phyloP scores from a whole-genome alignment of 2,797 vertebrate species.

The Pseudopleuronectes americanus region DNA sequence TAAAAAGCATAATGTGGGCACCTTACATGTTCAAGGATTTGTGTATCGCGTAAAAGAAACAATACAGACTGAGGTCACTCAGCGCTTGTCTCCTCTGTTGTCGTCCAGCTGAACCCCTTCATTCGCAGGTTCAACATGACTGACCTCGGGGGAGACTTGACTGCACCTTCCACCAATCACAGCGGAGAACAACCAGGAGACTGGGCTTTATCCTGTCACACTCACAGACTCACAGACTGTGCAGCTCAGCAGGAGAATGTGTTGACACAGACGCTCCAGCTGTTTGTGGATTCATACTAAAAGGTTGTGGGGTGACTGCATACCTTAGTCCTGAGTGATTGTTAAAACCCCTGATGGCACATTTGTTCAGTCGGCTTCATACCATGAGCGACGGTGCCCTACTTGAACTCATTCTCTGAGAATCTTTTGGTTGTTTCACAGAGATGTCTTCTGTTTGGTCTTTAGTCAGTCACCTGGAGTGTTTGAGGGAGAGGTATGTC shows the following conservation, averaged over 20 bases:
- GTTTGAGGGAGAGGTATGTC: too few relatives aligned
- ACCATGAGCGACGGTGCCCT: too few relatives aligned
- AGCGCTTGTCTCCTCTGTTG: slow-evolving; percentile 1
- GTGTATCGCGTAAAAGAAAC: background rate
- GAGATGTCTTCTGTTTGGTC: background rate
- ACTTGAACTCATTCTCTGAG: too few relatives aligned
- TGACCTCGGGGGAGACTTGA: slow-evolving; percentile 35
- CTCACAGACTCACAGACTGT: slow-evolving; percentile 41
- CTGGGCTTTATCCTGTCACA: slow-evolving; percentile 57
- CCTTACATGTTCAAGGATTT: too few relatives aligned
- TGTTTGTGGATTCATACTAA: slow-evolving; percentile 35
- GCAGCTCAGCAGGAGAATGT: slow-evolving; percentile 25
- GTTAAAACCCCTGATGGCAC: background rate
- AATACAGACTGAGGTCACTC: slow-evolving; percentile 1
- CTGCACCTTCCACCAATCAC: slow-evolving; percentile 19
- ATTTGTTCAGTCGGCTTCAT: background rate
- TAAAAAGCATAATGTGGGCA: too few relatives aligned
- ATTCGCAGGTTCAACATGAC: slow-evolving; percentile 22
- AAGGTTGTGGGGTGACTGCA: slow-evolving; percentile 14
- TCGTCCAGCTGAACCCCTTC: slow-evolving; percentile 56
- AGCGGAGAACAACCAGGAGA: slow-evolving; percentile 23
- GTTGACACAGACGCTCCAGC: slow-evolving; percentile 65
- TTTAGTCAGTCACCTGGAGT: background rate
- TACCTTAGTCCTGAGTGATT: background rate
- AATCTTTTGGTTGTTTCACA: background rate